A percentile compares a stretch with the other conserved stretches of the same genome.
Evolutionary conservation across 2,888 invertebrate species (phyloP).

Genomic region (Rhagonycha fulva): DNA sequence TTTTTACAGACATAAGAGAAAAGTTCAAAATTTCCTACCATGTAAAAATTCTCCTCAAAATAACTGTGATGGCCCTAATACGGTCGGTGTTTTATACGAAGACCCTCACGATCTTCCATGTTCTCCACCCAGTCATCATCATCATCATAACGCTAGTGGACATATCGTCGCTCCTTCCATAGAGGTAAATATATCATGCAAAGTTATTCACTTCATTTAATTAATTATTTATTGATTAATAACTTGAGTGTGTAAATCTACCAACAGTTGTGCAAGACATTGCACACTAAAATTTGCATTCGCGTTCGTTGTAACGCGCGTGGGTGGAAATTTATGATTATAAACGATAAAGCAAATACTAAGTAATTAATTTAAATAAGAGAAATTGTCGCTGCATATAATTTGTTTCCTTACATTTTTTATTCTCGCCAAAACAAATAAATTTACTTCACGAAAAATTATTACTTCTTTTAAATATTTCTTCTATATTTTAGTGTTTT

Average conservation of each 20-base stretch:
- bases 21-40: slow-evolving; percentile 83
- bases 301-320: not conserved
- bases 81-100: slow-evolving; percentile 73
- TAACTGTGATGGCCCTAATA: slow-evolving; percentile 59
- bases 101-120: slow-evolving; percentile 72
- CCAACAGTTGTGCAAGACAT: not conserved
- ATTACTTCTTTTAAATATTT: not conserved
- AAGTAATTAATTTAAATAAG: not conserved
- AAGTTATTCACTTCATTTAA: not conserved
- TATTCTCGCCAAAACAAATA: not conserved
- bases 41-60: slow-evolving; percentile 75
- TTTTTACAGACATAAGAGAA: slow-evolving; percentile 80
- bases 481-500: slow-evolving; percentile 1
- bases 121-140: slow-evolving; percentile 53
- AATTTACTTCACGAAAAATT: not conserved
- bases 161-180: slow-evolving; percentile 56
- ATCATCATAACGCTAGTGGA: slow-evolving; percentile 48
- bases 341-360: not conserved
- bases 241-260: not conserved
- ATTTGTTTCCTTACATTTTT: not conserved
- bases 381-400: not conserved
- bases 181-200: slow-evolving; percentile 48
- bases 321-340: not conserved
- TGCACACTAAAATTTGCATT: slow-evolving; percentile 7
- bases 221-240: not conserved